Conservation (phyloP, 2,888 invertebrate species). For the Lasioglossum lativentre region DNA sequence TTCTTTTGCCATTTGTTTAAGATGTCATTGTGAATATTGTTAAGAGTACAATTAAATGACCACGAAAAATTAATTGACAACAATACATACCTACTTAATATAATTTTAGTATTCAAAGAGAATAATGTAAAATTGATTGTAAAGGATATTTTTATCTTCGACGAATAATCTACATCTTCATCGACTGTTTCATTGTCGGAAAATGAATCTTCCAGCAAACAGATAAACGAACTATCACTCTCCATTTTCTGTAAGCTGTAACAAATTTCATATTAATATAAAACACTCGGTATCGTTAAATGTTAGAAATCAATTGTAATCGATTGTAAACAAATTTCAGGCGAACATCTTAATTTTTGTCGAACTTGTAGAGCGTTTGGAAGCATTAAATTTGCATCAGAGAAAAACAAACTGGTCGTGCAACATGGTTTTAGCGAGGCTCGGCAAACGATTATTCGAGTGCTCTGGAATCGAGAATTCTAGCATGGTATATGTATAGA, state of each 20-base stretch:
- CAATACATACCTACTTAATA: not conserved
- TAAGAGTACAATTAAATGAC: not conserved
- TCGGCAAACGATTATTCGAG: not conserved
- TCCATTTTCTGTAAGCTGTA: conserved; percentile 51
- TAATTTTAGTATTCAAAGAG: not conserved
- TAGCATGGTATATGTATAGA: conserved; percentile 4
- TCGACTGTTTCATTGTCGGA: conserved; percentile 38
- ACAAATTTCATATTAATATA: not conserved
- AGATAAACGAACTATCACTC: conserved; percentile 18
- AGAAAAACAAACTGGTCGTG: too few species aligned
- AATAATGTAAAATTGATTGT: not conserved
- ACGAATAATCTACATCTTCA: conserved; percentile 47
- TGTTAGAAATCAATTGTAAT: too few species aligned
- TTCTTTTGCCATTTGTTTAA: not conserved
- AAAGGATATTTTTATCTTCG: conserved; percentile 78
- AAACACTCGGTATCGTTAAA: not conserved
- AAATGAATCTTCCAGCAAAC: conserved; percentile 43
- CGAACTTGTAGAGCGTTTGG: too few species aligned
- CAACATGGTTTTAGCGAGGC: too few species aligned
- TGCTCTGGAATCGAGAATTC: not conserved
- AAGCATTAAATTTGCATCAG: too few species aligned
- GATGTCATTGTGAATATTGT: not conserved
- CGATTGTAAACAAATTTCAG: too few species aligned
- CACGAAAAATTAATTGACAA: too few species aligned
- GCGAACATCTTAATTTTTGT: too few species aligned